These are phyloP conservation scores for Babyrousa celebensis DNA, from an alignment of 2,797 vertebrate species.

Conservation along the genomic window DNA sequence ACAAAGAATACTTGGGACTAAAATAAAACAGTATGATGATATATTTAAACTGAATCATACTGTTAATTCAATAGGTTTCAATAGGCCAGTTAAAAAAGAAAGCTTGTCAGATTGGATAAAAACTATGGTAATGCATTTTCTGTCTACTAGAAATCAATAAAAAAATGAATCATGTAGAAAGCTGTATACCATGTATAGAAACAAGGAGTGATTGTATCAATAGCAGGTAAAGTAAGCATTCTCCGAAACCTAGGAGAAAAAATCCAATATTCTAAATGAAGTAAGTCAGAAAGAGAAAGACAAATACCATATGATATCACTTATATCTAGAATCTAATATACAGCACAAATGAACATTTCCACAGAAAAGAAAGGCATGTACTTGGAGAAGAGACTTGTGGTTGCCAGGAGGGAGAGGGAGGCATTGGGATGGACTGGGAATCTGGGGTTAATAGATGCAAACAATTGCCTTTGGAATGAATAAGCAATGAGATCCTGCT, in stretches of 20 bases:
- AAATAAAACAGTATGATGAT: background rate
- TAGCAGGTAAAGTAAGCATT: background rate
- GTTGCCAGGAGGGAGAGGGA: no score
- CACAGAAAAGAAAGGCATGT: no score
- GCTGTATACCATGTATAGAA: background rate
- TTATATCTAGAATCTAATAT: no score
- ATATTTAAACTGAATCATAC: background rate
- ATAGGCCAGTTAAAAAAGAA: background rate
- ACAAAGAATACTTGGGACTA: background rate
- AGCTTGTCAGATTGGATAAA: background rate
- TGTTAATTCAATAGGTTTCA: background rate
- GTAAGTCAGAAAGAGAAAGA: no score
- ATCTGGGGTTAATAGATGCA: no score
- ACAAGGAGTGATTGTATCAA: background rate
- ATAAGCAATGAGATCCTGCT: no score
- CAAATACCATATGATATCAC: no score
- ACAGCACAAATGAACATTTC: no score
- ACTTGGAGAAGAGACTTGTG: no score
- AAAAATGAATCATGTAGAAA: background rate
- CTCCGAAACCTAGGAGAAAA: background rate
- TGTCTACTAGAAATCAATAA: background rate
- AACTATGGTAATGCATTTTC: background rate
- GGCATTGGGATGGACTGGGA: no score
- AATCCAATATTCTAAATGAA: background rate
- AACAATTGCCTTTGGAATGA: no score